A percentile compares a stretch with the other conserved stretches of the same genome.
Conservation (phyloP, 1,140 invertebrate species). For the Heliothis virescens region DNA sequence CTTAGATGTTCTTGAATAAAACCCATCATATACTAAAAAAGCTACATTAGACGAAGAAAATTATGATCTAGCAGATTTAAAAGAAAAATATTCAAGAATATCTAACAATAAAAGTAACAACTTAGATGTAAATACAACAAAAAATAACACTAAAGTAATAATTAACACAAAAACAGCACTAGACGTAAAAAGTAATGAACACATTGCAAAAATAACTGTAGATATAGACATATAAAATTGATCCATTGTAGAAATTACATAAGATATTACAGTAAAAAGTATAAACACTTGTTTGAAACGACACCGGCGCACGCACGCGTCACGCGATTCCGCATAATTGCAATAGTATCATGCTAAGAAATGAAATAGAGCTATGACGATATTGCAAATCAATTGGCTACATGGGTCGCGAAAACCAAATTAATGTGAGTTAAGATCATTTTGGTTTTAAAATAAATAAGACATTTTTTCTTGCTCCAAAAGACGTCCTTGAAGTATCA, state of each 20-base stretch:
- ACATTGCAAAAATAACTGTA: constrained; percentile 37
- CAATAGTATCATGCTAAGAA: constrained; percentile 29
- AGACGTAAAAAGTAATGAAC: constrained; percentile 1
- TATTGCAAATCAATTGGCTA: not conserved
- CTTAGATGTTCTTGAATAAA: constrained; percentile 31
- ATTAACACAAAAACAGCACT: constrained; percentile 8
- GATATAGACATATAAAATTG: constrained; percentile 32
- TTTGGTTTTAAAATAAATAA: too few relatives aligned
- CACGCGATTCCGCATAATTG: constrained; percentile 47
- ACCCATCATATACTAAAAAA: not conserved
- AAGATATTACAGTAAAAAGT: constrained; percentile 44
- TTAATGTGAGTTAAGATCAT: not conserved
- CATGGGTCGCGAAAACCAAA: not conserved
- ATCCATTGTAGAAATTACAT: constrained; percentile 38
- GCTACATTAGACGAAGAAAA: not conserved
- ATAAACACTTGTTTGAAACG: constrained; percentile 41
- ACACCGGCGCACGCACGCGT: constrained; percentile 20
- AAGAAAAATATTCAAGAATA: constrained; percentile 31
- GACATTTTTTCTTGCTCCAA: too few relatives aligned
- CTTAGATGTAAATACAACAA: constrained; percentile 37
- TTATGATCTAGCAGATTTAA: not conserved
- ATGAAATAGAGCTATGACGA: constrained; percentile 1
- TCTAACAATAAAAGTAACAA: not conserved
- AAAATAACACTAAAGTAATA: constrained; percentile 15
- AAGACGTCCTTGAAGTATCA: not conserved